A percentile compares a stretch with the other conserved stretches of the same genome.
phyloP scores from a whole-genome alignment of 2,888 invertebrate genomes.

The Schizotus pectinicornis region DNA sequence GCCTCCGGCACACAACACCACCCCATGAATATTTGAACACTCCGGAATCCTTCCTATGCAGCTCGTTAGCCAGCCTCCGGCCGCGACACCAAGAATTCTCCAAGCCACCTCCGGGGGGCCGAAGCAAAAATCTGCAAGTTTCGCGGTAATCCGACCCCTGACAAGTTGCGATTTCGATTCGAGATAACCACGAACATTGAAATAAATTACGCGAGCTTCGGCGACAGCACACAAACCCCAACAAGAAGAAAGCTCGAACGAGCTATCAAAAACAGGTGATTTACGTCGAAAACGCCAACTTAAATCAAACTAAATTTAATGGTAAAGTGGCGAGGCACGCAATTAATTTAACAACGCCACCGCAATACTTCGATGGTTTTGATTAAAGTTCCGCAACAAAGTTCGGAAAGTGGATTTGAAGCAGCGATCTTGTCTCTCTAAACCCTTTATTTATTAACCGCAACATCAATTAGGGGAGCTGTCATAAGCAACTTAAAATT shows the following conservation, averaged over 20 bases:
- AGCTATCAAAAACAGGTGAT: too few relatives aligned
- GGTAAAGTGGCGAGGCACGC: not conserved
- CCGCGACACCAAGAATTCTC: conserved; percentile 10
- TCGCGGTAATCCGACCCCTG: too few relatives aligned
- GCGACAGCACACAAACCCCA: too few relatives aligned
- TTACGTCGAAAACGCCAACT: too few relatives aligned
- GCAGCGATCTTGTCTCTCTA: not conserved
- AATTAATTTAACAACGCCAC: conserved; percentile 7
- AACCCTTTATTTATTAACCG: conserved; percentile 14
- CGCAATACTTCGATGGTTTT: conserved; percentile 3
- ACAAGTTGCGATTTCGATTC: too few relatives aligned
- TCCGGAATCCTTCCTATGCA: conserved; percentile 12
- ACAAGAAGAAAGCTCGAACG: too few relatives aligned
- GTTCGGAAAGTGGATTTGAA: conserved; percentile 15
- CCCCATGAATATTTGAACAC: conserved; percentile 25
- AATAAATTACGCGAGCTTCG: too few relatives aligned
- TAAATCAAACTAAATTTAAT: not conserved
- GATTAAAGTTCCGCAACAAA: conserved; percentile 14
- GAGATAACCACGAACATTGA: too few relatives aligned
- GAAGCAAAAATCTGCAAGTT: conserved; percentile 14
- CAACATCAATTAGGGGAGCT: conserved; percentile 17
- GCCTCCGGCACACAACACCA: conserved; percentile 14
- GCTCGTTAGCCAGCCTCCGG: conserved; percentile 13
- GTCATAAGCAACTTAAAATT: conserved; percentile 11
- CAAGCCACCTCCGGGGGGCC: too few relatives aligned